Base-by-base conservation (phyloP, 1,140 invertebrate genomes). In the Brachionus asplanchnoidis region DNA sequence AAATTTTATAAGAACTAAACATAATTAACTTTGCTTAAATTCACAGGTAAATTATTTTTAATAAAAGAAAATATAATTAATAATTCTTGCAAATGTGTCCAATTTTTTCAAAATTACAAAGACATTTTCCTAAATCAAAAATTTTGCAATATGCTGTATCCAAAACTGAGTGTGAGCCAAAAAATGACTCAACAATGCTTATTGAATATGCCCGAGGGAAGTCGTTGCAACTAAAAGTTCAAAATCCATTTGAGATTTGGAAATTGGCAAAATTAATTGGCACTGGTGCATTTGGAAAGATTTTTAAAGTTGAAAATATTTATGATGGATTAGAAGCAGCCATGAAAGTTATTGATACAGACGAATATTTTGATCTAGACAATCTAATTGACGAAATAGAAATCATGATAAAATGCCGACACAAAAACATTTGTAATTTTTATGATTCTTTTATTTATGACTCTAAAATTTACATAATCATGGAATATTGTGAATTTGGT, bases 321-420 rank as follows among this genome's bases (percentile, higher is more conserved):
- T 92, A 93, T 85, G 95, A 92, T n/a, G 93, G 93, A 75, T 92
- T 93, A 85, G 92, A 95, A 86, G 97, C 97, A 68, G 97, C 97
- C 26, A 95, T 97, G 32, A 99, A 99, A 91, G 95, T 97, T 92
- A 97, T 97, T 88, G 93, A 95, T 60, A 91, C 99, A 8, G 95
- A 98, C 90, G 95, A 94, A 77, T 97, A 99, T 90, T 97, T 99
- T 89, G 96, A 99, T 88, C 90, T 99, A 46, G 95, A 97, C 84
- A 97, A 99, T 91, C 98, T 99, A 89, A 95, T 96, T 90, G 95
- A 99, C 68, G 98, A 99, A 92, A 98, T 99, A 87, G 97, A 99
- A 90, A 99, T 99, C 88, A 92, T 99, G 53, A 93, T 93, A 6
- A 95, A 92, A 93, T 84, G 94, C 94, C 90, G 93, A 99, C 83